phyloP scores from a whole-genome alignment of 1,140 invertebrate genomes.

The Galendromus occidentalis region DNA sequence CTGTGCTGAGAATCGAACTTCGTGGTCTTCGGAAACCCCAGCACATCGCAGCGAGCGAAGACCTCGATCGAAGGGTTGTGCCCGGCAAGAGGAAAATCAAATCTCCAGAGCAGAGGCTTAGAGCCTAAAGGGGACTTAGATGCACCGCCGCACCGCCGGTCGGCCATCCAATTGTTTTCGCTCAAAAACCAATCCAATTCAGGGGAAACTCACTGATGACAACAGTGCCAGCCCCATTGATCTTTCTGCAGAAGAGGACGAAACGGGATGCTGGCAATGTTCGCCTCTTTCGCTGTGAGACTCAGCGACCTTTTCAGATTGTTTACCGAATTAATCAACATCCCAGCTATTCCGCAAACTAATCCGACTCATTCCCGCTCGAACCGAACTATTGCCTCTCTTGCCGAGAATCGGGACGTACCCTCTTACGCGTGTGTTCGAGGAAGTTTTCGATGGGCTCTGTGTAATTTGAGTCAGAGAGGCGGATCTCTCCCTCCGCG shows the following conservation, averaged over 20 bases:
- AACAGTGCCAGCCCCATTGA: slow-evolving; percentile 90
- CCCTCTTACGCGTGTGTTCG: background rate
- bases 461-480: slow-evolving; percentile 58
- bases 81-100: slow-evolving; percentile 33
- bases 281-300: slow-evolving; percentile 72
- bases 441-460: slow-evolving; percentile 19
- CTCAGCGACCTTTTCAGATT: slow-evolving; percentile 49
- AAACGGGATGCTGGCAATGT: slow-evolving; percentile 74
- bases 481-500: slow-evolving; percentile 89
- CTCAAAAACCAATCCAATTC: too few species aligned
- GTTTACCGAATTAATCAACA: background rate
- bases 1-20: slow-evolving; percentile 88
- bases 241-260: slow-evolving; percentile 66
- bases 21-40: slow-evolving; percentile 80
- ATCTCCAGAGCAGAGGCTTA: too few species aligned
- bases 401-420: too few species aligned
- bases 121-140: too few species aligned
- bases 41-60: slow-evolving; percentile 85
- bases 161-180: too few species aligned
- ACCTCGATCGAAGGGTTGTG: slow-evolving; percentile 97
- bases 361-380: too few species aligned
- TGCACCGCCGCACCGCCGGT: too few species aligned
- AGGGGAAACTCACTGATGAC: slow-evolving; percentile 55
- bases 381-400: too few species aligned
- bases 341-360: too few species aligned